phyloP scores from a whole-genome alignment of 2,888 invertebrate genomes.

The Andrena fulva region DNA sequence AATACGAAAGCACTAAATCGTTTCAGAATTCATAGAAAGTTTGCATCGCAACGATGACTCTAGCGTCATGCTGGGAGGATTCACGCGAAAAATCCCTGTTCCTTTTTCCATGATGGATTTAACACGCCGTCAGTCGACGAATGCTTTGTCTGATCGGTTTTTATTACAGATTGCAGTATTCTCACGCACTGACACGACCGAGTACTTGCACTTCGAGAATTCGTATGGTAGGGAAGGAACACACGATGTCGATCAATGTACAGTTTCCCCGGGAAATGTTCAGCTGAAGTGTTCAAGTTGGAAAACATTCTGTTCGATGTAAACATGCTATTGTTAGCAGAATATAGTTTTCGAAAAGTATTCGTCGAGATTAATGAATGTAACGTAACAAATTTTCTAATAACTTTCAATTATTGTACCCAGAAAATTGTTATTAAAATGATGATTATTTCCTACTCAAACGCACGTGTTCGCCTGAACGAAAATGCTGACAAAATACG shows the following conservation, averaged over 20 bases:
- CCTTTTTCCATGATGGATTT: neutral
- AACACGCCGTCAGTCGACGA: neutral
- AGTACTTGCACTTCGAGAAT: slow-evolving; percentile 20
- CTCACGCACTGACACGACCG: neutral
- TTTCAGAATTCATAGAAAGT: neutral
- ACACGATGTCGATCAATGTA: slow-evolving; percentile 12
- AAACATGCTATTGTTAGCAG: neutral
- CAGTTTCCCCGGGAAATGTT: slow-evolving; percentile 6
- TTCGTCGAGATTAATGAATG: neutral
- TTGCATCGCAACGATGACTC: neutral
- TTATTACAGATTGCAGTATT: neutral
- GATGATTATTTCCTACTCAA: neutral
- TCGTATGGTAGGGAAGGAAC: slow-evolving; percentile 7
- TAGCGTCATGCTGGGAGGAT: slow-evolving; percentile 12
- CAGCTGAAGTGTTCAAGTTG: slow-evolving; percentile 11
- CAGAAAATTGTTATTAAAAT: neutral
- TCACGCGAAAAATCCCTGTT: neutral
- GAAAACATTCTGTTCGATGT: neutral
- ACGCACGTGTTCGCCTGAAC: neutral
- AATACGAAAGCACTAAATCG: too few relatives aligned
- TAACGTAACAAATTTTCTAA: neutral
- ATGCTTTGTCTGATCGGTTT: neutral
- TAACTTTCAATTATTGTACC: too few relatives aligned
- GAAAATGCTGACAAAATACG: neutral
- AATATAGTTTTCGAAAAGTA: neutral